Conservation (phyloP, 2,797 vertebrate species). For the Bradypodion ventrale region DNA sequence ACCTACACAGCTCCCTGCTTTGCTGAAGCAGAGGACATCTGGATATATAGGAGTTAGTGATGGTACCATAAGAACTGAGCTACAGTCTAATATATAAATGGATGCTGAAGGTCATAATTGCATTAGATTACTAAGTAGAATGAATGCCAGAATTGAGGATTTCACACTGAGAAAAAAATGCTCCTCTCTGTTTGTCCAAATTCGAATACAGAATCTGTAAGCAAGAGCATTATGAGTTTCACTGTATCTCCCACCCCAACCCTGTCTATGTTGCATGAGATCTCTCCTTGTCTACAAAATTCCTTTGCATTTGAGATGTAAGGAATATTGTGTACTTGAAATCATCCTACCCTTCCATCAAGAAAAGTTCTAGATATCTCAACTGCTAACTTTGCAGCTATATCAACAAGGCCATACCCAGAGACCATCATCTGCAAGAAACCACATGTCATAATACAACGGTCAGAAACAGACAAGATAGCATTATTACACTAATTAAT, state of each 20-base stretch:
- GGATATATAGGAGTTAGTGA: neutral
- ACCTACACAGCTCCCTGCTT: neutral
- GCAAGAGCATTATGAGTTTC: slow-evolving; percentile 15
- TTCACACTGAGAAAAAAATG: slow-evolving; percentile 21
- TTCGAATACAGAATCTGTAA: neutral
- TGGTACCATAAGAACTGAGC: neutral
- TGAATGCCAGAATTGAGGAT: slow-evolving; percentile 26
- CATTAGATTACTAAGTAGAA: slow-evolving; percentile 24
- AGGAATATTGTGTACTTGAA: neutral
- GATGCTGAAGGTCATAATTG: slow-evolving; percentile 34
- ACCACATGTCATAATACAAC: neutral
- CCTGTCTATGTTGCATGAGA: neutral
- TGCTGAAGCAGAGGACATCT: neutral
- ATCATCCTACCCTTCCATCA: neutral
- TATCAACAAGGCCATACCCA: neutral
- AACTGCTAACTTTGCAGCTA: neutral
- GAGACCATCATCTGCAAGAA: neutral
- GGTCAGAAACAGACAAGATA: too few relatives aligned
- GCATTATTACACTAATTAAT: too few relatives aligned
- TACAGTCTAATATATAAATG: slow-evolving; percentile 39
- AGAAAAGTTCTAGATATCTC: neutral
- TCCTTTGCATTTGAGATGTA: neutral
- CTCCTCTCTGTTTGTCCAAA: neutral
- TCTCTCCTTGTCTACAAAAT: neutral
- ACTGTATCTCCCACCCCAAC: neutral